Conservation (phyloP, 2,797 vertebrate genomes). For the Neomorphus geoffroyi region DNA sequence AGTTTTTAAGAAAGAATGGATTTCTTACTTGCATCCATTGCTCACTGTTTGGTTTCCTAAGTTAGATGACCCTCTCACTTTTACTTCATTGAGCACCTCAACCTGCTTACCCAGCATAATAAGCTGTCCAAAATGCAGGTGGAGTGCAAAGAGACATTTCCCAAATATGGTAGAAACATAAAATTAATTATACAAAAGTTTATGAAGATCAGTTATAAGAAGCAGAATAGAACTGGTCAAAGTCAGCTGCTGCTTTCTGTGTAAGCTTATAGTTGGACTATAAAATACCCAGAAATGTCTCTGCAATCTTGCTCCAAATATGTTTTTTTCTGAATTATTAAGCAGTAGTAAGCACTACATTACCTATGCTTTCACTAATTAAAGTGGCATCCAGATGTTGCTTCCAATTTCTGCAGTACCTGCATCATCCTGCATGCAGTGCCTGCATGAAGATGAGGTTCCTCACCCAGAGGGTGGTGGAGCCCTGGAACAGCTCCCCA, state of each 20-base stretch:
- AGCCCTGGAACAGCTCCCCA: too few relatives aligned
- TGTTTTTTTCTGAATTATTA: neutral
- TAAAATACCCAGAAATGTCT: neutral
- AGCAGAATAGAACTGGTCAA: neutral
- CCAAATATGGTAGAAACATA: neutral
- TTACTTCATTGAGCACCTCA: neutral
- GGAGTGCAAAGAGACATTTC: neutral
- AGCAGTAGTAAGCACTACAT: neutral
- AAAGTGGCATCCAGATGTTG: neutral
- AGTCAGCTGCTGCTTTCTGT: neutral
- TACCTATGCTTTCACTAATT: neutral
- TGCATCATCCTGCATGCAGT: neutral
- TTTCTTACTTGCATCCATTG: neutral
- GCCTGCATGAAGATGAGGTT: too few relatives aligned
- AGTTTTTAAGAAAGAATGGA: neutral
- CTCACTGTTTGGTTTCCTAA: neutral
- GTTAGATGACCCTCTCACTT: neutral
- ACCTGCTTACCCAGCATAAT: neutral
- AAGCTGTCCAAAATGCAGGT: neutral
- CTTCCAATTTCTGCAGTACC: neutral
- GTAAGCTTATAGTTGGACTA: neutral
- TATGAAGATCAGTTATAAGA: neutral
- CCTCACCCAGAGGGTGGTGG: too few relatives aligned
- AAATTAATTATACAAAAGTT: neutral
- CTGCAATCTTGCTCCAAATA: neutral